A percentile compares a stretch with the other conserved stretches of the same genome.
phyloP scores from a whole-genome alignment of 53 echinoderm and acorn worm genomes.

The Astropecten irregularis region DNA sequence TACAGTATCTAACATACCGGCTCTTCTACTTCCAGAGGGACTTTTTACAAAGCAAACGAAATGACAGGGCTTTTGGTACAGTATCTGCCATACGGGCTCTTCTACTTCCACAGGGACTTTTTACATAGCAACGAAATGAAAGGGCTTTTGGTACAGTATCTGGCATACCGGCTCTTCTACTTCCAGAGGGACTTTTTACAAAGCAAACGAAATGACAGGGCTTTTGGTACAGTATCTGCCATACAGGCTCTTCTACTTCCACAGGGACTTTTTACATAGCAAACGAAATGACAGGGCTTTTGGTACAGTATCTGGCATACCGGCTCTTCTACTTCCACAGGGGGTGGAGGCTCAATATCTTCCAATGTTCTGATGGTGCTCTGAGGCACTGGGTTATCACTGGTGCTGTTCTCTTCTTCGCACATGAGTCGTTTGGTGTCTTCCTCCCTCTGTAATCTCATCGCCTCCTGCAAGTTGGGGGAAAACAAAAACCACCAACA shows the following conservation, averaged over 20 bases:
- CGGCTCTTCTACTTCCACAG: constrained; percentile 47
- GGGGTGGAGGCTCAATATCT: constrained; percentile 42
- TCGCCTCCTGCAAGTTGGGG: constrained; percentile 73
- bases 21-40: no score
- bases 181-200: no score
- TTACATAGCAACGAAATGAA: no score
- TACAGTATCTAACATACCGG: no score
- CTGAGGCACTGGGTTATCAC: constrained; percentile 14
- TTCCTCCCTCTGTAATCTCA: constrained; percentile 88
- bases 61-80: no score
- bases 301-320: constrained; percentile 2
- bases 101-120: constrained; percentile 51
- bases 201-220: no score
- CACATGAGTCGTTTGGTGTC: constrained; percentile 77
- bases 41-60: neutral
- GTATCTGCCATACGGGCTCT: constrained; percentile 18
- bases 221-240: no score
- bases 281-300: no score
- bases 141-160: no score
- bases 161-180: no score
- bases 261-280: neutral
- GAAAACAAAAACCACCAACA: neutral
- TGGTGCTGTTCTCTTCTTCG: constrained; percentile 45
- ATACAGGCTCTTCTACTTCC: neutral
- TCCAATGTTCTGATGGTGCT: constrained; percentile 34